Base-by-base conservation (phyloP, 2,113 vertebrate species). In the Boleophthalmus pectinirostris region DNA sequence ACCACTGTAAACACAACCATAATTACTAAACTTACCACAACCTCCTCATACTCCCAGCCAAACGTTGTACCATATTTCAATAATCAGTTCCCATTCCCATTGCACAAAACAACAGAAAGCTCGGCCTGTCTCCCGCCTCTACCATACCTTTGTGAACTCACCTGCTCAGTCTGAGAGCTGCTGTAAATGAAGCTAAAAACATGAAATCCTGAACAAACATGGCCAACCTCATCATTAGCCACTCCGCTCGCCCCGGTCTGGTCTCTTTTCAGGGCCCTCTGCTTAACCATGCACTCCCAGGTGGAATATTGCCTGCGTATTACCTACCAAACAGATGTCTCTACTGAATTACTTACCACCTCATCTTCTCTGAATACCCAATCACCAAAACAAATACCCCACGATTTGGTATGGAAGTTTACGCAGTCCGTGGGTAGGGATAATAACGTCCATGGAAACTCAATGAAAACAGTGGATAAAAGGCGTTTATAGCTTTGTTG, bases 301-400 rank as follows among this genome's bases (percentile, higher is more conserved):
- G 78, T 88, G 89, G 90, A 84, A 78, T 80, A 82, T 85, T 78
- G 78, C 72, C 78, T 75, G 77, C 87, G 70, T 80, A 78, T 79
- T 81, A 84, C 85, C 84, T 84, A 84, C 78, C 76, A 73, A 84
- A 80, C 90, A 92, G 89, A 89, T 91, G 90, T 90, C 86, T 91
- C 82, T 78, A 78, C 85, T 89, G 89, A 91, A 89, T 91, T 88
- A 79, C 85, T 91, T 85, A 90, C 84, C 86, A 73, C 86, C 71
- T 69, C 74, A 86, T 85, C 81, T 72, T 75, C 70, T 74, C 81
- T 90, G 87, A 84, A 90, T 91, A 87, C 69, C 77, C 87, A 87
- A 89, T 86, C 54, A 86, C 82, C 77, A 66, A 75, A 70, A 83
- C 65, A 74, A 58, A 54, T 54, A 13, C 77, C 64, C 66, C 74